These are phyloP conservation scores for Tyto alba DNA, from an alignment of 2,113 vertebrate genomes.

Conservation along the genomic window DNA sequence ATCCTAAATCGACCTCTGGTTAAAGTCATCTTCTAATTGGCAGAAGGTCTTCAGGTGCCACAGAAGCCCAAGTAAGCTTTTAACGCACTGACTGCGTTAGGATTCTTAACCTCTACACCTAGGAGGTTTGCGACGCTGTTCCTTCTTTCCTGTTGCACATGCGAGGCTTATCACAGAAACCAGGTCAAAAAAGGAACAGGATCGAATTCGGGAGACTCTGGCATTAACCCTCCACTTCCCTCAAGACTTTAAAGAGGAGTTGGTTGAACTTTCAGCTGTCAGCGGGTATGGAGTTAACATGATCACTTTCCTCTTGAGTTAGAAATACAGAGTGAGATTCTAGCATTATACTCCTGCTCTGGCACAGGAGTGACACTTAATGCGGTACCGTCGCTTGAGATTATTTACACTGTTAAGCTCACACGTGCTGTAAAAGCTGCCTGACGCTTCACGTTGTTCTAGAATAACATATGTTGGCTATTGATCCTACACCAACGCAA, in stretches of 20 bases:
- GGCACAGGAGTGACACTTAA: background rate
- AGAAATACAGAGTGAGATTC: background rate
- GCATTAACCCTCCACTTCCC: background rate
- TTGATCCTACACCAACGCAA: background rate
- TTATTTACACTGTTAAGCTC: background rate
- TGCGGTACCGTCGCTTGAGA: background rate
- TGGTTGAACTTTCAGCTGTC: background rate
- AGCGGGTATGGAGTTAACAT: background rate
- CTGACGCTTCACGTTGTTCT: background rate
- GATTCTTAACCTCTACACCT: background rate
- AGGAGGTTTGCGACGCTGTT: background rate
- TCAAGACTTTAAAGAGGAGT: background rate
- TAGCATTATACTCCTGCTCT: background rate
- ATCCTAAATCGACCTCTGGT: background rate
- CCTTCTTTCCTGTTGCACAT: background rate
- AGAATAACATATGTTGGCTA: background rate
- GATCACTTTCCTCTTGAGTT: background rate
- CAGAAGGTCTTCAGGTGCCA: background rate
- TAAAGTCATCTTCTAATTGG: background rate
- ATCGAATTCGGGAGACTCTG: background rate
- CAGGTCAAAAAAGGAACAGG: background rate
- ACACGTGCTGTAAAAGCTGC: background rate
- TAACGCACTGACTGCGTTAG: accelerated
- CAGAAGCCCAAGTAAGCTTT: background rate
- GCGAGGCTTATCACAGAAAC: background rate